Base-by-base conservation (phyloP, 2,888 invertebrate genomes). In the Hydraecia micacea region DNA sequence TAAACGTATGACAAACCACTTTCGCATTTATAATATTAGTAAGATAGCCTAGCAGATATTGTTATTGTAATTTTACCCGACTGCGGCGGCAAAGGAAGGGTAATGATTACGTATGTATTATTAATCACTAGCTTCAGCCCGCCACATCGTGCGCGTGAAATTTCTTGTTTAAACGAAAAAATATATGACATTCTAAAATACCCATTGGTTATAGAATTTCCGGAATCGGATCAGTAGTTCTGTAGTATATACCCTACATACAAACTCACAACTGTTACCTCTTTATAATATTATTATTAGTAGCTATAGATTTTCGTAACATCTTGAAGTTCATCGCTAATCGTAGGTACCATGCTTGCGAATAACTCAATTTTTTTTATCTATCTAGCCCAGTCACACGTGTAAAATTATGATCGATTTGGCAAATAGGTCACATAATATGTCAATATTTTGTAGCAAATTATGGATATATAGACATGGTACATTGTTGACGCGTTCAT, bases 391-490 rank as follows among this genome's bases (percentile, higher is more conserved):
- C 67, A 68, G 63, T 21, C 63, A 62, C 83, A 83, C 83, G 85
- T 83, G 85, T 65, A 13, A 80, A 80, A 85, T 75, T 75, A 58
- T 69, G 32, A 80, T 70, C 62, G 65, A 21, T 75, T 71, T 81
- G 21, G 60, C 32, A 85, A 81, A 83, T 85, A 77, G 85, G 83
- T 83, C 83, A 85, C 73, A 25, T 60, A 77, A 46, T 73, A 76
- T 60, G 73, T 76, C 67, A 85, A 81, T 81, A 81, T 74, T 77
- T 77, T 81, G 77, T 55, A 7, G 70, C 71, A 15, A 71, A 75
- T 68, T 68, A 63, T 60, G 18, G 15, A 70, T 52, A 67, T 58
- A 65, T 65, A 36, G 36, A 36, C 62, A 25, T 49, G 39, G 5
- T 8, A 36, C 15, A 32, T 25, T 42, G 28, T 46, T n/a, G 62